Conservation (phyloP, 2,797 vertebrate species). For the Triplophysa yarkandensis region DNA sequence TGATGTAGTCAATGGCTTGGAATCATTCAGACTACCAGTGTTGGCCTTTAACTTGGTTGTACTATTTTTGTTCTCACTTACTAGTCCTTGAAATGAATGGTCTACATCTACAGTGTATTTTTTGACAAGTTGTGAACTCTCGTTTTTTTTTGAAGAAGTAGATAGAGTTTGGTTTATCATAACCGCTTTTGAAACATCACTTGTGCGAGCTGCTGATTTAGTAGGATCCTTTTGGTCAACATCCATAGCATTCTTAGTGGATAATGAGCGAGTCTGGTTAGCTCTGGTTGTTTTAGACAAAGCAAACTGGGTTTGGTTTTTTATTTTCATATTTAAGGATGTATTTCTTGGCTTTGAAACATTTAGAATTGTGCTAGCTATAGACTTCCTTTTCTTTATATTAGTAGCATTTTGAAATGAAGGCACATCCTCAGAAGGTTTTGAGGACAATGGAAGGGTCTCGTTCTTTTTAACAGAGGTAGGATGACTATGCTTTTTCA, state of each 20-base stretch:
- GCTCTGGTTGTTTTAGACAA: constrained; percentile 7
- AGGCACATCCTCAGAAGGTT: background rate
- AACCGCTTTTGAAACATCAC: constrained; percentile 57
- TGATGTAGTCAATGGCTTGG: background rate
- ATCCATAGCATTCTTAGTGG: constrained; percentile 2
- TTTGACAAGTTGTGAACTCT: constrained; percentile 15
- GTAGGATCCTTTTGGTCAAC: constrained; percentile 51
- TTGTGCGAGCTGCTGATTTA: background rate
- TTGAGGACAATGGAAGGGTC: background rate
- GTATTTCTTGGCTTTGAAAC: constrained; percentile 1
- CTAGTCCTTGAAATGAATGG: constrained; percentile 7
- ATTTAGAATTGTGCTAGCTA: background rate
- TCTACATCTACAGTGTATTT: constrained; percentile 22
- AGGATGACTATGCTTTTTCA: background rate
- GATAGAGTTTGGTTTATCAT: constrained; percentile 34
- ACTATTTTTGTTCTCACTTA: constrained; percentile 63
- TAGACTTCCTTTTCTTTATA: constrained; percentile 65
- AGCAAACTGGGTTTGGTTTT: constrained; percentile 1
- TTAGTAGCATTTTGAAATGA: constrained; percentile 15
- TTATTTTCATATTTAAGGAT: constrained; percentile 1
- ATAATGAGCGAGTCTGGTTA: constrained; percentile 1
- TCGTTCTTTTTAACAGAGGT: background rate
- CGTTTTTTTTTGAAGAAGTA: constrained; percentile 25
- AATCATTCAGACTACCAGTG: constrained; percentile 8
- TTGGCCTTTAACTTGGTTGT: constrained; percentile 60